Percentiles rank a stretch among this genome's conserved stretches.
These are phyloP conservation scores for Escarpia spicata DNA, from an alignment of 2,888 invertebrate species.

Conservation along the genomic window DNA sequence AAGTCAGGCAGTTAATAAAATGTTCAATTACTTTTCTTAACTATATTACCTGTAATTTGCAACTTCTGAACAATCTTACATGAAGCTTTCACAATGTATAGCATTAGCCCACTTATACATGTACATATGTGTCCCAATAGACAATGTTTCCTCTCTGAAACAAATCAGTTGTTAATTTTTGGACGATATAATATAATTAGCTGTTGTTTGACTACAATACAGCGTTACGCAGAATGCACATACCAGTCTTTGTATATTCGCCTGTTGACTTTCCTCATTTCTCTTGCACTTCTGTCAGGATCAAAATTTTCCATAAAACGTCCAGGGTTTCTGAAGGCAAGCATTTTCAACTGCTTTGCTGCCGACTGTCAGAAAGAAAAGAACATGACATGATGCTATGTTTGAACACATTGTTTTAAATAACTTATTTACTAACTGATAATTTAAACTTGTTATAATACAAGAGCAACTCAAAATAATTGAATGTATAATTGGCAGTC, in stretches of 20 bases:
- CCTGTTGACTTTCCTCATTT: slow-evolving; percentile 80
- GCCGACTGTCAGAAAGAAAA: not conserved
- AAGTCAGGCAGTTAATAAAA: too few species aligned
- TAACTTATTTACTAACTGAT: not conserved
- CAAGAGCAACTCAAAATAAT: too few species aligned
- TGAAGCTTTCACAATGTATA: not conserved
- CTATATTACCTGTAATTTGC: not conserved
- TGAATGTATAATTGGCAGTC: too few species aligned
- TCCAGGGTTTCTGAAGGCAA: slow-evolving; percentile 57
- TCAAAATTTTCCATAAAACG: slow-evolving; percentile 68
- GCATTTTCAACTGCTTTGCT: slow-evolving; percentile 46
- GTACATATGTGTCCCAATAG: not conserved
- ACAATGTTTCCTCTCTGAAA: not conserved
- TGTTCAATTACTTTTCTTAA: too few species aligned
- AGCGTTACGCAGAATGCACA: slow-evolving; percentile 44
- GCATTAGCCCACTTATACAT: not conserved
- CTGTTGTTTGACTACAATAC: not conserved
- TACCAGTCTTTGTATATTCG: slow-evolving; percentile 70
- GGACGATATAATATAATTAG: not conserved
- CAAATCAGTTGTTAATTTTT: not conserved
- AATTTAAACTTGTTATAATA: too few species aligned
- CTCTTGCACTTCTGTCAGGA: slow-evolving; percentile 81
- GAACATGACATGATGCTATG: not conserved
- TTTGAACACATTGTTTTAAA: not conserved
- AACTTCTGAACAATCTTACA: not conserved